Percentiles rank a stretch among this genome's conserved stretches.
phyloP scores from a whole-genome alignment of 2,888 invertebrate genomes.

The Drepanosiphum platanoidis region DNA sequence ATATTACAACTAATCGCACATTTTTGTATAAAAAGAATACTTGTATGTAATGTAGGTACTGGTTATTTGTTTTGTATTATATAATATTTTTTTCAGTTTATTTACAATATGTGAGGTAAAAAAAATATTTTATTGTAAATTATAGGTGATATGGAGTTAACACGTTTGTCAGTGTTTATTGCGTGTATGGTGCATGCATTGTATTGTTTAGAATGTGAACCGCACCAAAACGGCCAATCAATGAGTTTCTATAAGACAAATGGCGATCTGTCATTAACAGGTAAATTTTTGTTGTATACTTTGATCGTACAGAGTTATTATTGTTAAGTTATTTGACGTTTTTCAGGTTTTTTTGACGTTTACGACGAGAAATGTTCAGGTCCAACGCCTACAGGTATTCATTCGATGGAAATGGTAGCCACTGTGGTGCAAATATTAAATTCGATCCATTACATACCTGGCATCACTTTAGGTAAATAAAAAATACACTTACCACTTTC shows the following conservation, averaged over 20 bases:
- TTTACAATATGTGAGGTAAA: too few relatives aligned
- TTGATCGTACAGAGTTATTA: not conserved
- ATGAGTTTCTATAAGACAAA: slow-evolving; percentile 41
- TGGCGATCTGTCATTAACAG: slow-evolving; percentile 38
- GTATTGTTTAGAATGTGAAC: slow-evolving; percentile 37
- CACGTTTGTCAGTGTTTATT: not conserved
- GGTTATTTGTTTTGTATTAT: too few relatives aligned
- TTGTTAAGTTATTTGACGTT: not conserved
- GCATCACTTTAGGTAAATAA: slow-evolving; percentile 67
- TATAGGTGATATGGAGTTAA: slow-evolving; percentile 13
- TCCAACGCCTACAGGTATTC: slow-evolving; percentile 67
- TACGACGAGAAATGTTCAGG: slow-evolving; percentile 67
- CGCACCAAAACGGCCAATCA: slow-evolving; percentile 46
- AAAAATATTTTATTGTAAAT: not conserved
- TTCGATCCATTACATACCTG: slow-evolving; percentile 67
- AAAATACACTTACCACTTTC: not conserved
- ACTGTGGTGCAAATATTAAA: slow-evolving; percentile 67
- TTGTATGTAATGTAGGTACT: too few relatives aligned
- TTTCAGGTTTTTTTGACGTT: slow-evolving; percentile 51
- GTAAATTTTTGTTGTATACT: slow-evolving; percentile 6
- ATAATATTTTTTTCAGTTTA: too few relatives aligned
- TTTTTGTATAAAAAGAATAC: too few relatives aligned
- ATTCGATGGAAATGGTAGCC: slow-evolving; percentile 68
- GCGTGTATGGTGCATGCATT: not conserved
- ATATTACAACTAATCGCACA: too few relatives aligned